Evolutionary conservation across 2,113 vertebrate genomes (phyloP), one percentile per base, ranked within the genome.

Genomic region (Pithys albifrons): DNA sequence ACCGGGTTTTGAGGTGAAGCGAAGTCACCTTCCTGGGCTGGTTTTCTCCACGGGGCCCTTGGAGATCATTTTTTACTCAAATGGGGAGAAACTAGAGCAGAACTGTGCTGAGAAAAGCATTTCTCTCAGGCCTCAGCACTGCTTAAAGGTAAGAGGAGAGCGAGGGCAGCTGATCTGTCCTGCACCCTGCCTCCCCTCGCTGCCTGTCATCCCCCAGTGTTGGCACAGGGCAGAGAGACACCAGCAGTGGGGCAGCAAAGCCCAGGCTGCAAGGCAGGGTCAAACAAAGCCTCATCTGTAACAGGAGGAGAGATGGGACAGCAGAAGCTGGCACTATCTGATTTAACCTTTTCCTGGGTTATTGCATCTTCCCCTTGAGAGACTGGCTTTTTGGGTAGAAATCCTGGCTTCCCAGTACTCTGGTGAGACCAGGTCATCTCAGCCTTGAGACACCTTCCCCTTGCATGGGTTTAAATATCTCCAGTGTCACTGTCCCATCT

Each of bases 11-110:
- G 93, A 96, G 95, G 93, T 92, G 95, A 96, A 91, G 74, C 14
- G 73, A 81, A 96, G 96, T 96, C 93, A 95, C 91, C 96, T 95
- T 97, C 89, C 75, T 93, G 89, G 76, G 88, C 75, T 87, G 79
- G 2, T 94, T 93, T 88, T 94, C 93, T 96, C 91, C 78, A 27
- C 9, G 1, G 76, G 65, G 76, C 79, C 91, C 70, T 67, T 49
- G 1, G 41, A 95, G 85, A 93, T 48, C 1, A 37, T 72, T 95
- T 89, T 91, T 92, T 77, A 91, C 95, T 88, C 75, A 85, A 92
- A 80, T 15, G 19, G 19, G 72, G 88, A 94, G 71, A 94, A 96
- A 95, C 55, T 96, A 79, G 90, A 96, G 84, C 93, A 94, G 86
- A 92, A 94, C 78, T 41, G n/a, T 91, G 95, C 84, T 93, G 89